Percentiles rank a stretch among this genome's conserved stretches.
Evolutionary conservation across 2,797 vertebrate genomes (phyloP).

Genomic region (Syngnathus acus): DNA sequence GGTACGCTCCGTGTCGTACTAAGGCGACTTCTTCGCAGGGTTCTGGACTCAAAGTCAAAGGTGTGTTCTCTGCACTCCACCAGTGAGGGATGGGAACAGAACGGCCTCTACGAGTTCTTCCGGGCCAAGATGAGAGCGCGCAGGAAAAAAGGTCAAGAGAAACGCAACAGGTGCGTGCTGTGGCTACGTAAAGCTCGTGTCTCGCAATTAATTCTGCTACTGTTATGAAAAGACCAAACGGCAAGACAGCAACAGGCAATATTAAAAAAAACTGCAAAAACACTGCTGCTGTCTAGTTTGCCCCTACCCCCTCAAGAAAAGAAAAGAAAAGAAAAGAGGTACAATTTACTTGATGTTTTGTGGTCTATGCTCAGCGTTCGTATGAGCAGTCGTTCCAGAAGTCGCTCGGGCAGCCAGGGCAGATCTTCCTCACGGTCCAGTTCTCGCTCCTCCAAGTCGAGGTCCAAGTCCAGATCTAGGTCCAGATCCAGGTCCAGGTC

Average conservation of each 20-base stretch:
- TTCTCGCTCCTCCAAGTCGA: slow-evolving; percentile 86
- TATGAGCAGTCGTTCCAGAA: slow-evolving; percentile 74
- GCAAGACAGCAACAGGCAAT: no score
- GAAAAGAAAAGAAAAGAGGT: neutral
- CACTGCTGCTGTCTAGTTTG: no score
- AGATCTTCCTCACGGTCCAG: slow-evolving; percentile 88
- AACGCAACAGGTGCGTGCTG: slow-evolving; percentile 80
- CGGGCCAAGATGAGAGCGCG: slow-evolving; percentile 96
- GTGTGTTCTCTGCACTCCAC: slow-evolving; percentile 23
- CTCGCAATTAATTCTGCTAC: no score
- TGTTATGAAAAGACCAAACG: no score
- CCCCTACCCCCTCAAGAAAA: neutral
- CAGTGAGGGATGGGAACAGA: slow-evolving; percentile 99
- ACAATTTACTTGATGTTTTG: neutral
- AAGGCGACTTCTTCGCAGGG: neutral
- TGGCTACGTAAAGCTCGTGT: neutral
- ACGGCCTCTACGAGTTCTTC: slow-evolving; percentile 96
- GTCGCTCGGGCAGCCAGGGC: slow-evolving; percentile 84
- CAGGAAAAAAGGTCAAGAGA: slow-evolving; percentile 90
- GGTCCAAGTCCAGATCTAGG: slow-evolving; percentile 59
- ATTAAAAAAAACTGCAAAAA: no score
- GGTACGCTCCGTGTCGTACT: slow-evolving; percentile 57
- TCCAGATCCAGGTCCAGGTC: slow-evolving; percentile 79
- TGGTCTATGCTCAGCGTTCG: slow-evolving; percentile 38
- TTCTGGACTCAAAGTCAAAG: neutral